phyloP scores from a whole-genome alignment of 2,888 invertebrate genomes.

The Orchesellides sinensis region DNA sequence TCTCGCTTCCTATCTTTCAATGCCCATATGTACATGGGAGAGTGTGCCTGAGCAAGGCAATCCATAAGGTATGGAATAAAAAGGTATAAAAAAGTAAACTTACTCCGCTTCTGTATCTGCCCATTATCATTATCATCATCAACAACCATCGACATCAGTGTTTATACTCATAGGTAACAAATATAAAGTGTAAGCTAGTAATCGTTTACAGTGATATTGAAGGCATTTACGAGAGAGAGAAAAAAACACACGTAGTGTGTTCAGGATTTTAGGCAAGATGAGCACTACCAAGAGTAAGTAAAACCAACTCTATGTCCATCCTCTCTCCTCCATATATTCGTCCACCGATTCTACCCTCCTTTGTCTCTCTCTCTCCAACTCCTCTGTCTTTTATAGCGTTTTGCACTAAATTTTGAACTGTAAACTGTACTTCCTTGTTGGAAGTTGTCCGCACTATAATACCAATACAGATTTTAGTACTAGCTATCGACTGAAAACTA shows the following conservation, averaged over 20 bases:
- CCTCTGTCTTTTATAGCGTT: background rate
- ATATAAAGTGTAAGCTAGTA: slow-evolving; percentile 52
- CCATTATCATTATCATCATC: slow-evolving; percentile 49
- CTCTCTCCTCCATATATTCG: no score
- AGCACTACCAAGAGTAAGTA: slow-evolving; percentile 41
- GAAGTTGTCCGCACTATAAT: no score
- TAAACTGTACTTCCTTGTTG: no score
- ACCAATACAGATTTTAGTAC: background rate
- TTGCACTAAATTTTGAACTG: slow-evolving; percentile 27
- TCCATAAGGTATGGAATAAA: slow-evolving; percentile 10
- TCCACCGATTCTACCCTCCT: slow-evolving; percentile 1
- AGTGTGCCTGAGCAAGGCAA: background rate
- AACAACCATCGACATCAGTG: slow-evolving; percentile 46
- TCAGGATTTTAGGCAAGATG: slow-evolving; percentile 41
- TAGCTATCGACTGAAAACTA: slow-evolving; percentile 20
- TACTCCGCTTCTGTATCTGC: slow-evolving; percentile 4
- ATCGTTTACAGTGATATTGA: slow-evolving; percentile 23
- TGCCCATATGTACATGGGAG: background rate
- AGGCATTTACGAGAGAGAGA: slow-evolving; percentile 44
- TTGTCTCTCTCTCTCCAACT: background rate
- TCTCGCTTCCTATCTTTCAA: slow-evolving; percentile 1
- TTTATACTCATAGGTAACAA: slow-evolving; percentile 50
- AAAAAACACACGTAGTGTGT: no score
- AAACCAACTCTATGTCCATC: slow-evolving; percentile 29
- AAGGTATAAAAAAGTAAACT: slow-evolving; percentile 43